Base-by-base conservation (phyloP, 2,113 vertebrate genomes). In the Atractosteus spatula region DNA sequence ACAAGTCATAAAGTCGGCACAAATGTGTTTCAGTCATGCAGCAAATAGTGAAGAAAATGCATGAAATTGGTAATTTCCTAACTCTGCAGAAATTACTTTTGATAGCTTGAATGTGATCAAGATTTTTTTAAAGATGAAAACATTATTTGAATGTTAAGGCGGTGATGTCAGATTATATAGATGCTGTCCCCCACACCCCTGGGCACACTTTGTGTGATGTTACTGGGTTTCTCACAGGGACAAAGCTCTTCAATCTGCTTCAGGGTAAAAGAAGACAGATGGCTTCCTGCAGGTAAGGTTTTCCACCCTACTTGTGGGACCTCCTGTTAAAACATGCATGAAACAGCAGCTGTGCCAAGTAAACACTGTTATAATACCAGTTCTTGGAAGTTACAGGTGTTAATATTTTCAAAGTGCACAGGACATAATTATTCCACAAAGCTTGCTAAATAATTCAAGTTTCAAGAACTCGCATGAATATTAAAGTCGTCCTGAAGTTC, bases 1-100 rank as follows among this genome's bases (percentile, higher is more conserved):
- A 87, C 66, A 7, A 11, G 59, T 74, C 74, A 74, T 77, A 54
- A 81, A 75, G 83, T 79, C 77, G 79, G 72, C 0, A 61, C 72
- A 73, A 82, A 62, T 10, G 64, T 72, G 80, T 84, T 87, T 78
- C 63, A 75, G 8, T 64, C 41, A 64, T 64, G 62, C 13, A 41
- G 17, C 13, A 10, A 62, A 64, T 17, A 41, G 62, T 41, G 62
- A 65, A 41, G 7, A 3, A 43, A 41, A 65, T 65, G 62, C 41
- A 65, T 41, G 10, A 65, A 65, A 16, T 41, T 43, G 41, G 62
- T 65, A 65, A 65, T 65, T 29, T 65, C 3, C 41, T 65, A 29
- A 65, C 62, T 29, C 7, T 5, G 62, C 62, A 65, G 17, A 65
- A 65, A 65, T 64, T 64, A 16, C 62, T 17, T 64, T 64, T 64